phyloP scores from a whole-genome alignment of 2,888 invertebrate species.

The Pomacea canaliculata region DNA sequence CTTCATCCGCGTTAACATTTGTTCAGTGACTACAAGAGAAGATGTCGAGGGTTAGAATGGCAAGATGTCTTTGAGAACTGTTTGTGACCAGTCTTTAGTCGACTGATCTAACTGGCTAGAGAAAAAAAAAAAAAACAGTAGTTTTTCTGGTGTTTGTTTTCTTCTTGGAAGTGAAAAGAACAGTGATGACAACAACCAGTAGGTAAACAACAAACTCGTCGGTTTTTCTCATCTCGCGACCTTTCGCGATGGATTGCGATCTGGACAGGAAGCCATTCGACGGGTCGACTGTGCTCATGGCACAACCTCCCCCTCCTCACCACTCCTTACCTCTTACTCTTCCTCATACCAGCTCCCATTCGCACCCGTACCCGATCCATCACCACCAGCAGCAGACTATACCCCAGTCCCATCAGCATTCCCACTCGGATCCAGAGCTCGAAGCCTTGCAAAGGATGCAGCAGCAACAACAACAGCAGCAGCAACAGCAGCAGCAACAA shows the following conservation, averaged over 20 bases:
- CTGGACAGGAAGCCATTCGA: conserved; percentile 38
- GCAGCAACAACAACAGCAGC: conserved; percentile 3
- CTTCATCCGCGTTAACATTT: too few species aligned
- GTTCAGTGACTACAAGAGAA: too few species aligned
- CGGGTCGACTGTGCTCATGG: conserved; percentile 18
- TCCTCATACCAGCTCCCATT: conserved; percentile 12
- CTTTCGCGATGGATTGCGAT: conserved; percentile 36
- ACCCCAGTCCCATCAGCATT: background rate
- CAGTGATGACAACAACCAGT: too few species aligned
- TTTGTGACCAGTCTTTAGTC: too few species aligned
- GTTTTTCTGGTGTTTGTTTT: too few species aligned
- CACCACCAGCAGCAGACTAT: background rate
- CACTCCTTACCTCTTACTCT: conserved; percentile 3
- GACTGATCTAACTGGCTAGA: too few species aligned
- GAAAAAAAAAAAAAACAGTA: too few species aligned
- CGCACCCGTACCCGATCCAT: conserved; percentile 1
- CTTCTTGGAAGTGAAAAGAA: too few species aligned
- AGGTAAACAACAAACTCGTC: too few species aligned
- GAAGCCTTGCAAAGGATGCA: conserved; percentile 5
- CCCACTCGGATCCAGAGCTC: conserved; percentile 11
- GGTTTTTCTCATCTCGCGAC: background rate
- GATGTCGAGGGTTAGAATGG: too few species aligned
- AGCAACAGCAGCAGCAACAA: conserved; percentile 4
- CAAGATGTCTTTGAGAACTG: too few species aligned
- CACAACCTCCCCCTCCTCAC: conserved; percentile 3